phyloP scores from a whole-genome alignment of 2,797 vertebrate species.

The Acrocephalus scirpaceus region DNA sequence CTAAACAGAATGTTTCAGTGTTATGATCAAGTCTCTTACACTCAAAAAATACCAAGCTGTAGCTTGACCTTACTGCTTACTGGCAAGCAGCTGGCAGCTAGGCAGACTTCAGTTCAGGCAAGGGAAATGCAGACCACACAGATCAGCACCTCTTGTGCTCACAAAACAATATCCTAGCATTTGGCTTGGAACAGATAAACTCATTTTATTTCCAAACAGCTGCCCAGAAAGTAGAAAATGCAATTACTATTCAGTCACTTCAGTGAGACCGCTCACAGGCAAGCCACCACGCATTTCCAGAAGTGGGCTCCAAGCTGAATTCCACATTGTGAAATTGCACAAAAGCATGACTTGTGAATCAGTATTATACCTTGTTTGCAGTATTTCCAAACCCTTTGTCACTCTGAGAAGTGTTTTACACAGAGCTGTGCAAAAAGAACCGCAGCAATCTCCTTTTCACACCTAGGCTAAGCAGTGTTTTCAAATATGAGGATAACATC shows the following conservation, averaged over 20 bases:
- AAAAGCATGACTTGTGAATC: background rate
- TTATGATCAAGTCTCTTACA: background rate
- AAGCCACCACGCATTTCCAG: background rate
- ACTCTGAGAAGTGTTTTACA: background rate
- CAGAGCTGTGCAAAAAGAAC: background rate
- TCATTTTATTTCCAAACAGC: background rate
- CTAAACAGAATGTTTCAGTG: background rate
- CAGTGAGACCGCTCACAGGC: background rate
- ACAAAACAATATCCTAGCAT: background rate
- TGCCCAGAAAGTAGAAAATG: background rate
- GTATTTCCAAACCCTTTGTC: background rate
- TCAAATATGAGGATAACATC: background rate
- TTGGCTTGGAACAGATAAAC: background rate
- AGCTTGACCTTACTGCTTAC: background rate
- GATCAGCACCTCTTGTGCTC: background rate
- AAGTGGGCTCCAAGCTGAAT: background rate
- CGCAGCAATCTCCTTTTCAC: background rate
- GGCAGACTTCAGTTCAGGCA: background rate
- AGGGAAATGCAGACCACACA: background rate
- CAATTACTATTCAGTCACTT: background rate
- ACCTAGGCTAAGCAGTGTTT: background rate
- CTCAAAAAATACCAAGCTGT: background rate
- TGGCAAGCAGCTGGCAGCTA: background rate
- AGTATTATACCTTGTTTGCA: background rate
- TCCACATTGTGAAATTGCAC: background rate